Evolutionary conservation across 2,797 vertebrate species (phyloP), one percentile per base, ranked within the genome.

Genomic region (Nasua narica): DNA sequence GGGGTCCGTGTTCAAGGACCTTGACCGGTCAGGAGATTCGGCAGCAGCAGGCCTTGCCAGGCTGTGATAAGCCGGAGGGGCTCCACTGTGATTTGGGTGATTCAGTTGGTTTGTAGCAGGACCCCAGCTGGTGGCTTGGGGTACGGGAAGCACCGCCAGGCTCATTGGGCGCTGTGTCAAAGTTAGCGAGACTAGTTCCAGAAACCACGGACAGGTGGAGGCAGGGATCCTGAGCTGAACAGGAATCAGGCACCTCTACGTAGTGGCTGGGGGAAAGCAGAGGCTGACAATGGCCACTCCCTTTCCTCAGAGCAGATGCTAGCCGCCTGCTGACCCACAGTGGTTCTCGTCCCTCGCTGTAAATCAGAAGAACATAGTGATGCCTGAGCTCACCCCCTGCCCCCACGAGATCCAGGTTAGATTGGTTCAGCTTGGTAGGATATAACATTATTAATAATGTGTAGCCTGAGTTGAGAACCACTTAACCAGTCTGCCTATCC

Each of bases 21-120:
- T 7, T 1, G 11, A 32, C 9, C 88, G 23, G 19, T n/a, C 1
- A 1, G 65, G 29, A 37, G 2, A 35, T 4, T 1, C 21, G 46
- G 29, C 5, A 32, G 29, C 29, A 25, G 21, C 14, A 21, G 32
- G 37, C 35, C 5, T 35, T 60, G 46, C 50, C 23, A 27, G 35
- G 67, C 6, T 77, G 15, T 6, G 5, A 27, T 72, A 72, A 95
- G 25, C 72, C 29, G n/a, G 82, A 27, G 67, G 78, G 32, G 29
- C 32, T 25, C 46, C 4, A 2, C 9, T 27, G 48, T 35, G 86
- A 29, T 8, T 50, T 40, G 5, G 9, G 6, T 50, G 43, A 15
- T 27, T 32, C 82, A n/a, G 6, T 19, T 8, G 16, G 23, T 9
- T 83, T 2, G 69, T 74, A 37, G 67, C 11, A 18, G 35, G 19